Conservation (phyloP, 2,113 vertebrate species). For the Notiomystis cincta region DNA sequence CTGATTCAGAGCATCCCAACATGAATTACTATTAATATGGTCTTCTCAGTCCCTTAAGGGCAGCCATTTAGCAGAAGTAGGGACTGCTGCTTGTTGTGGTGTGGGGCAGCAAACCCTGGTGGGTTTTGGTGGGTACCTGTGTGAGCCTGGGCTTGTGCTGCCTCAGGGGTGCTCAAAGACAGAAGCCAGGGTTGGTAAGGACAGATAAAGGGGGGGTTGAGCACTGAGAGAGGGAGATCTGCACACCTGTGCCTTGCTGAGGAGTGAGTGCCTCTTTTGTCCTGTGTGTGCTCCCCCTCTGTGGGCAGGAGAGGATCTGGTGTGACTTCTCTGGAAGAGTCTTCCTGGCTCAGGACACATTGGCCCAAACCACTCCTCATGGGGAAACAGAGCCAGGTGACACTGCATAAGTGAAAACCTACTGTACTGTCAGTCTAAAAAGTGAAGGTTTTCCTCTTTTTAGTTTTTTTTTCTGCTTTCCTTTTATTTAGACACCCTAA, state of each 20-base stretch:
- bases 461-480: not conserved
- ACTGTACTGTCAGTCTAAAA: not conserved
- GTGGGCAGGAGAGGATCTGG: not conserved
- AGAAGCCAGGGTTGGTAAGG: not conserved
- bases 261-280: not conserved
- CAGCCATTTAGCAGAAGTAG: conserved; percentile 23
- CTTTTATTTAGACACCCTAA: not conserved
- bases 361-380: not conserved
- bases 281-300: not conserved
- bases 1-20: conserved; percentile 60
- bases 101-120: not conserved
- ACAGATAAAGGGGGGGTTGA: not conserved
- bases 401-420: not conserved
- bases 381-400: not conserved
- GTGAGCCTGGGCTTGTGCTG: not conserved
- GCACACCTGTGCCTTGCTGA: not conserved
- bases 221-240: not conserved
- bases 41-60: not conserved
- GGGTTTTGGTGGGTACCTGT: not conserved
- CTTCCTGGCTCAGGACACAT: not conserved
- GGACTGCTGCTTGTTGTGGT: not conserved
- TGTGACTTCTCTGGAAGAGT: not conserved
- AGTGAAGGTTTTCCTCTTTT: not conserved
- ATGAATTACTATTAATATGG: conserved; percentile 33
- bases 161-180: not conserved